phyloP scores from a whole-genome alignment of 2,888 invertebrate species.

The Neuroscelio doddi region DNA sequence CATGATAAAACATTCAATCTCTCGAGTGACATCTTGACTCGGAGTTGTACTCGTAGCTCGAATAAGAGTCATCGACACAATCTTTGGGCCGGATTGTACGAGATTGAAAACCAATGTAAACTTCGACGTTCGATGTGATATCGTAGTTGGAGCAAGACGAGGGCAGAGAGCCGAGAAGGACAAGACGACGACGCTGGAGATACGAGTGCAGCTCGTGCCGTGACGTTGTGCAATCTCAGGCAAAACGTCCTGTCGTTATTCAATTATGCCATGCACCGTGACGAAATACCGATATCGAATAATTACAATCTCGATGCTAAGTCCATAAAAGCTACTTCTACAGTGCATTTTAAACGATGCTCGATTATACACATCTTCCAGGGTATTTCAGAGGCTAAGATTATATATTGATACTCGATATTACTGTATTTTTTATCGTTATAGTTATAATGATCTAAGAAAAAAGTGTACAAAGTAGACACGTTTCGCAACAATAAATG shows the following conservation, averaged over 20 bases:
- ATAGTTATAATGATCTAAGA: not conserved
- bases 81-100: conserved; percentile 6
- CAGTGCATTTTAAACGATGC: conserved; percentile 1
- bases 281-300: conserved; percentile 18
- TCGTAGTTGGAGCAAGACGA: conserved; percentile 1
- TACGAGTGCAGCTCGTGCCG: conserved; percentile 5
- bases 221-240: conserved; percentile 10
- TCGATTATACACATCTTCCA: conserved; percentile 1
- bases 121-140: conserved; percentile 7
- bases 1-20: conserved; percentile 13
- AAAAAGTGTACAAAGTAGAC: too few species aligned
- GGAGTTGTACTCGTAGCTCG: not conserved
- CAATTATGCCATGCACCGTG: conserved; percentile 13
- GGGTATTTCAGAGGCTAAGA: not conserved
- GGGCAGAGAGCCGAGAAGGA: not conserved
- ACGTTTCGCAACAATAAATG: too few species aligned
- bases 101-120: conserved; percentile 14
- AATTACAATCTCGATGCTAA: conserved; percentile 14
- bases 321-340: conserved; percentile 2
- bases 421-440: not conserved
- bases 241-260: conserved; percentile 19
- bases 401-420: conserved; percentile 4
- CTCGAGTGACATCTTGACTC: conserved; percentile 1
- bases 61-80: conserved; percentile 9
- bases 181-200: not conserved